A percentile compares a stretch with the other conserved stretches of the same genome.
phyloP scores from a whole-genome alignment of 2,113 vertebrate species.

The Heterocephalus glaber region DNA sequence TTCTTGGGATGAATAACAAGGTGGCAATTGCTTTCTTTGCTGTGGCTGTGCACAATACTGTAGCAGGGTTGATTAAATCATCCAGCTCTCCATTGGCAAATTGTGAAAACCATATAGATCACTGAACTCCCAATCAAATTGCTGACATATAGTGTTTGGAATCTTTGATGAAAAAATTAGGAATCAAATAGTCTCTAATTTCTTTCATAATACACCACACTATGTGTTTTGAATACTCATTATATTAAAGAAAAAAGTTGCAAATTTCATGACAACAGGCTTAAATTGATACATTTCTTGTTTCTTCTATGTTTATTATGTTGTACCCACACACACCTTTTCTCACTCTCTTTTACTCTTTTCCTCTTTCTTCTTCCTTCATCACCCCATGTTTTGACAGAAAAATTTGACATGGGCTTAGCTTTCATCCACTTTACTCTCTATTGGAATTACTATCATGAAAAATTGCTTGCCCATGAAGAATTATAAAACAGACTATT shows the following conservation, averaged over 20 bases:
- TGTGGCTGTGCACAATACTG: not conserved
- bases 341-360: not conserved
- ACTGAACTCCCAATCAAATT: not conserved
- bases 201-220: not conserved
- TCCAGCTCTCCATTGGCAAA: not conserved
- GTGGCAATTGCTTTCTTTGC: not conserved
- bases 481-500: slow-evolving; percentile 41
- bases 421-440: slow-evolving; percentile 47
- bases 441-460: slow-evolving; percentile 51
- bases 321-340: not conserved
- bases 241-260: not conserved
- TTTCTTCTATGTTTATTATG: not conserved
- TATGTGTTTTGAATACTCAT: not conserved
- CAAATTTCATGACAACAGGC: not conserved
- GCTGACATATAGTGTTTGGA: not conserved
- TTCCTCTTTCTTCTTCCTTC: not conserved
- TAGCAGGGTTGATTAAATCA: not conserved
- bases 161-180: slow-evolving; percentile 19
- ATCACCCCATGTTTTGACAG: slow-evolving; percentile 46
- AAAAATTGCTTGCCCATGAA: slow-evolving; percentile 59
- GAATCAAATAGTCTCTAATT: slow-evolving; percentile 11
- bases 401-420: slow-evolving; percentile 31
- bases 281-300: not conserved
- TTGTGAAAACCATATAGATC: not conserved
- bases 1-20: not conserved